Evolutionary conservation across 1,140 invertebrate species (phyloP).

Genomic region (Pomphorhynchus laevis): DNA sequence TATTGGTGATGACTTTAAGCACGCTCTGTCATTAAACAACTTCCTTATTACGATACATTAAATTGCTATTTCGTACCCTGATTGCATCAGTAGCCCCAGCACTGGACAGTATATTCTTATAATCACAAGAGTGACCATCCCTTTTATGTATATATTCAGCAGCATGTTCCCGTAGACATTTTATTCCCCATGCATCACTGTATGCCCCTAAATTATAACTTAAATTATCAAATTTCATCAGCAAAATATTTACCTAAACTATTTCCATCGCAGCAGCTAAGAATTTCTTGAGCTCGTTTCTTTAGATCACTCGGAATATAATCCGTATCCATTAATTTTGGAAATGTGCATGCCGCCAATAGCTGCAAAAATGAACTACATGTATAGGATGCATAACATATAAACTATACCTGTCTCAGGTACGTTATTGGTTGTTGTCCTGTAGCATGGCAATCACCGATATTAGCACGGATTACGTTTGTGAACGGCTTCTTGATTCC

Average conservation of each 20-base stretch:
- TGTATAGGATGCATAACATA: too few relatives aligned
- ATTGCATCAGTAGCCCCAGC: constrained; percentile 63
- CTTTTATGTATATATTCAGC: constrained; percentile 49
- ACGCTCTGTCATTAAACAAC: too few relatives aligned
- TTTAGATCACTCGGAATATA: constrained; percentile 49
- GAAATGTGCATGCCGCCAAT: constrained; percentile 37
- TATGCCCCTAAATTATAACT: background rate
- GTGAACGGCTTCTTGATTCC: constrained; percentile 54
- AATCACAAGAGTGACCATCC: constrained; percentile 35
- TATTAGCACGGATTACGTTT: constrained; percentile 79
- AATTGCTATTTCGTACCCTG: constrained; percentile 25
- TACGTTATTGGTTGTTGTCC: constrained; percentile 60
- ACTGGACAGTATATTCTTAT: constrained; percentile 43
- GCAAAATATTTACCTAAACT: too few relatives aligned
- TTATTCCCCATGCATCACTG: constrained; percentile 8
- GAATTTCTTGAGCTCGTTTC: constrained; percentile 31
- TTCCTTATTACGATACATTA: too few relatives aligned
- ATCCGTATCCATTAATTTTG: constrained; percentile 33
- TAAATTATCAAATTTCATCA: constrained; percentile 14
- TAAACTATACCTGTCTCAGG: constrained; percentile 24
- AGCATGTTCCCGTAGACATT: constrained; percentile 59
- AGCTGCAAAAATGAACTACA: too few relatives aligned
- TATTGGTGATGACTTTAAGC: constrained; percentile 31
- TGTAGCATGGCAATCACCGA: constrained; percentile 92
- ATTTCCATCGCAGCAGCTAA: constrained; percentile 39